Conservation (phyloP, 2,113 vertebrate genomes). For the Irena cyanogastra region DNA sequence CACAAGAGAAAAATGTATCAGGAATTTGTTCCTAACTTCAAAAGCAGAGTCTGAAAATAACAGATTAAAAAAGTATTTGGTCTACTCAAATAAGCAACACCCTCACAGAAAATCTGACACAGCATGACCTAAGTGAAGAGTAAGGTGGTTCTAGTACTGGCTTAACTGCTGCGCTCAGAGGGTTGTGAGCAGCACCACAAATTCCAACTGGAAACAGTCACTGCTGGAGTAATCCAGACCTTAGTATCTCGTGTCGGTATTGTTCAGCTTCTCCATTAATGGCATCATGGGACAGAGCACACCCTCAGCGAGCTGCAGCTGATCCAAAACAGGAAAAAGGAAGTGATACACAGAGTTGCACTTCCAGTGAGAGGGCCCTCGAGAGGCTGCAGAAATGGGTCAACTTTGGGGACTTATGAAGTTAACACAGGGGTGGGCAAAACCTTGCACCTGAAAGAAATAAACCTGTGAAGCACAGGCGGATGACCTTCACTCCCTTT, state of each 20-base stretch:
- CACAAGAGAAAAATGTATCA: background rate
- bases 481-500: background rate
- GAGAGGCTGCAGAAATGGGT: background rate
- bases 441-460: background rate
- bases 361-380: background rate
- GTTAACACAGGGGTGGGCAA: background rate
- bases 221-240: background rate
- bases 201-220: background rate
- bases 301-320: background rate
- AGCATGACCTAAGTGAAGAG: background rate
- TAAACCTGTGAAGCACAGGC: rapidly evolving
- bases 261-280: background rate
- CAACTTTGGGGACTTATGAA: rapidly evolving
- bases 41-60: background rate
- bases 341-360: background rate
- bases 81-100: background rate
- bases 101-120: background rate
- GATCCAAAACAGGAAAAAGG: background rate
- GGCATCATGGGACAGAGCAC: background rate
- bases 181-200: background rate
- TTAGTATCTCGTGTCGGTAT: rapidly evolving
- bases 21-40: background rate
- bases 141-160: background rate
- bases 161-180: background rate
- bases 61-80: background rate